Conservation (phyloP, 37 sponge, comb jelly and placozoan species). For the Theonella swinhoei region DNA sequence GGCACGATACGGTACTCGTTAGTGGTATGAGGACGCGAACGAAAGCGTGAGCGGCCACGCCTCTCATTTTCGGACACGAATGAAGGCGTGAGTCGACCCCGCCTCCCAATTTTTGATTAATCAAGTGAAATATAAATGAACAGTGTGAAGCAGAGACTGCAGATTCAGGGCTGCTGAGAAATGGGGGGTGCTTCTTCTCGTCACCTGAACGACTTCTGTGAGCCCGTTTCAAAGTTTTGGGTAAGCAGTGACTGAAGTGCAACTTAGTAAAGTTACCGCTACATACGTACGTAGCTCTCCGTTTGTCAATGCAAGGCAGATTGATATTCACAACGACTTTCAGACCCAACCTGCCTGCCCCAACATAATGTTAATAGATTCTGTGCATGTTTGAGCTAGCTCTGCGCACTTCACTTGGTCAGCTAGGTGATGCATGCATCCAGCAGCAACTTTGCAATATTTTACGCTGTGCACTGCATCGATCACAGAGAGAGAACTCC, state of each 20-base stretch:
- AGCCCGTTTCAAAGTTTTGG: constrained; percentile 55
- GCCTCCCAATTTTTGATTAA: neutral
- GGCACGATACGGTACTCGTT: too few relatives aligned
- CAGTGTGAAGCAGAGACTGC: neutral
- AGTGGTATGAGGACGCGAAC: too few relatives aligned
- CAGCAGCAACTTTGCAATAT: too few relatives aligned
- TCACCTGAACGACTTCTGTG: constrained; percentile 57
- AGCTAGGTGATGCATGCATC: too few relatives aligned
- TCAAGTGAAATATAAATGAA: neutral
- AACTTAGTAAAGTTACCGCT: neutral
- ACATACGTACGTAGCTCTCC: neutral
- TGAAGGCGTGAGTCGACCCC: neutral
- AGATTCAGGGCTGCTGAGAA: too few relatives aligned
- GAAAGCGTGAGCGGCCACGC: too few relatives aligned
- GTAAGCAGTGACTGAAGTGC: constrained; percentile 42
- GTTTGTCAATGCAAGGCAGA: neutral
- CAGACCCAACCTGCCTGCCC: constrained; percentile 1
- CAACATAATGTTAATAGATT: too few relatives aligned
- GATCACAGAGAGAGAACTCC: too few relatives aligned
- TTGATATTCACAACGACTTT: neutral
- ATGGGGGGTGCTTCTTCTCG: neutral
- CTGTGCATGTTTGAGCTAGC: too few relatives aligned
- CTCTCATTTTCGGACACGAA: neutral
- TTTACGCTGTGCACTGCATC: too few relatives aligned
- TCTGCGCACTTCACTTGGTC: too few relatives aligned